These are phyloP conservation scores for Tretioscincus oriximinensis DNA, from an alignment of 2,113 vertebrate species.

Conservation along the genomic window DNA sequence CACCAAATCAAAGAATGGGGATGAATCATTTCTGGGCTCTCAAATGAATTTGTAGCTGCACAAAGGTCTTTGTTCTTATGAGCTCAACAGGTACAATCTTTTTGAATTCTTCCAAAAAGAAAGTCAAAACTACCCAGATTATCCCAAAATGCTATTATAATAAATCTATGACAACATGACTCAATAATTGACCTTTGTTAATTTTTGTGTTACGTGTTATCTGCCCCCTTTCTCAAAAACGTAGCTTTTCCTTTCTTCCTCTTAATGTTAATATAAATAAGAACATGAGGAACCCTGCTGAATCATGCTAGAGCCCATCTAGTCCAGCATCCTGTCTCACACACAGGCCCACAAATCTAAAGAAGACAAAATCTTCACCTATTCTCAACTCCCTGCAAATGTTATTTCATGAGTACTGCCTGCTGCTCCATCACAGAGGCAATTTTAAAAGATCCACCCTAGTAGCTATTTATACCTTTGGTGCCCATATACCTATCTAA, in stretches of 20 bases:
- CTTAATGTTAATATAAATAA: no score
- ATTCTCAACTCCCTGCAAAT: no score
- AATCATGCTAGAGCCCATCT: no score
- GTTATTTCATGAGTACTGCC: no score
- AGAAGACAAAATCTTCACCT: no score
- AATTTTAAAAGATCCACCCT: no score
- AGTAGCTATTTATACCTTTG: no score
- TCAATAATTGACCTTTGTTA: constrained; percentile 6
- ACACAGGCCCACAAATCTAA: no score
- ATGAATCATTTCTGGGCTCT: not conserved
- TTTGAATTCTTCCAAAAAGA: not conserved
- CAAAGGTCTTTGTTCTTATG: not conserved
- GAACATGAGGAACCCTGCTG: no score
- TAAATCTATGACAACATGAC: not conserved
- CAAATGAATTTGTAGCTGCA: constrained; percentile 8
- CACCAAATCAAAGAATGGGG: not conserved
- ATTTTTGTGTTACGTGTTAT: not conserved
- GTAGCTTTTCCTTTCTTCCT: not conserved
- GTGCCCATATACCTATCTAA: no score
- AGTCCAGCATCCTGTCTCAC: not conserved
- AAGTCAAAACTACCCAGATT: not conserved
- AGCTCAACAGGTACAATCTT: not conserved
- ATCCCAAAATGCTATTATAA: not conserved
- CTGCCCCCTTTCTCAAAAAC: not conserved
- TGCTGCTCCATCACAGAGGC: no score